phyloP scores from a whole-genome alignment of 2,888 invertebrate genomes.

The Mantis religiosa region DNA sequence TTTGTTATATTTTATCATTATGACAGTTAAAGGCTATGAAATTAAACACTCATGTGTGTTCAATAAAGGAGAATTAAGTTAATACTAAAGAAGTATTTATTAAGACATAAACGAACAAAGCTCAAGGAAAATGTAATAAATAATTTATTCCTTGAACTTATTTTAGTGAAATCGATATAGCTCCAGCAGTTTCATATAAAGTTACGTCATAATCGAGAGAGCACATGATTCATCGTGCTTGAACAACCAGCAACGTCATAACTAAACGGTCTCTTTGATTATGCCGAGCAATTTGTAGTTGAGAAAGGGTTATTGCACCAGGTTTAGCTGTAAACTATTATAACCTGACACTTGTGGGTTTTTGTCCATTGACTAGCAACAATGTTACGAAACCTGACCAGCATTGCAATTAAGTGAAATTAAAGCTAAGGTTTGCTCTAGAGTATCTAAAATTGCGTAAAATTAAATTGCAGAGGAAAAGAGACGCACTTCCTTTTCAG shows the following conservation, averaged over 20 bases:
- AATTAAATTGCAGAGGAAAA: neutral
- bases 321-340: neutral
- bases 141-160: too few species aligned
- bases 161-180: too few species aligned
- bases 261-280: neutral
- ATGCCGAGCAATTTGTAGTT: neutral
- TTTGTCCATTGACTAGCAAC: neutral
- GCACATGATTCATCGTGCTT: neutral
- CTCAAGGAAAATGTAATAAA: too few species aligned
- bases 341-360: neutral
- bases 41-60: too few species aligned
- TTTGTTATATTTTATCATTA: too few species aligned
- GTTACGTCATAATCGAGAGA: too few species aligned
- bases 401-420: neutral
- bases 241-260: neutral
- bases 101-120: too few species aligned
- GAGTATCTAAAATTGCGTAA: neutral
- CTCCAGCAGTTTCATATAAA: too few species aligned
- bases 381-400: neutral
- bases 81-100: too few species aligned
- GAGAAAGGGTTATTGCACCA: neutral
- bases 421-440: neutral
- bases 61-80: too few species aligned
- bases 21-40: too few species aligned
- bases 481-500: neutral